A percentile compares a stretch with the other conserved stretches of the same genome.
Conservation (phyloP, 2,113 vertebrate species). For the Callithrix jacchus region DNA sequence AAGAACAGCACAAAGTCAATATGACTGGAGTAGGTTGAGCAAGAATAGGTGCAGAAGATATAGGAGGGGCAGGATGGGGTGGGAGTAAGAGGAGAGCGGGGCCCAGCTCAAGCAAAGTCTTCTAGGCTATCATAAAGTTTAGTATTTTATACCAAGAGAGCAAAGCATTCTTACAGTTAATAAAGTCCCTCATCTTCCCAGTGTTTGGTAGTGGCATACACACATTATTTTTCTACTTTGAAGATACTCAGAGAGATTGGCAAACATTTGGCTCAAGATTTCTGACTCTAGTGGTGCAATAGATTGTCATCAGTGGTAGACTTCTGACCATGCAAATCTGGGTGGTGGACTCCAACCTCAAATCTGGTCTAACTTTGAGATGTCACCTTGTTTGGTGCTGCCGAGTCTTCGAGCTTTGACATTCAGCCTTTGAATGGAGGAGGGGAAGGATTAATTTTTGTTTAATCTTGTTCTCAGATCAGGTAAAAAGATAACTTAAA, state of each 20-base stretch:
- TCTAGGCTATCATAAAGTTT: neutral
- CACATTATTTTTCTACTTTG: neutral
- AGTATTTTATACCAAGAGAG: neutral
- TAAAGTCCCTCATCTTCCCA: neutral
- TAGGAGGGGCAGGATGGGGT: accelerated
- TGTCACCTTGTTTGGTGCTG: neutral
- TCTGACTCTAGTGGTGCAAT: neutral
- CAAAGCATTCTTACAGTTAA: neutral
- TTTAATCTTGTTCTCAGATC: neutral
- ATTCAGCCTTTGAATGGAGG: neutral
- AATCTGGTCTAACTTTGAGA: neutral
- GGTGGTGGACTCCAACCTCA: neutral
- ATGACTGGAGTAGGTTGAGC: neutral
- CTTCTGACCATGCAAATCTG: neutral
- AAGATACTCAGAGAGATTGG: neutral
- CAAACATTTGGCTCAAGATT: neutral
- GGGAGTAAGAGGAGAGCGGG: accelerated
- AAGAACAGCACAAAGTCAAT: neutral
- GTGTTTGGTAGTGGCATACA: accelerated
- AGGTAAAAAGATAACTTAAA: neutral
- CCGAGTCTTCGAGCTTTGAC: neutral
- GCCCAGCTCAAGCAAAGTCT: neutral
- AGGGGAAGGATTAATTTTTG: neutral
- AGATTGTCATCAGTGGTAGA: neutral
- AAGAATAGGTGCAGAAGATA: neutral